Evolutionary conservation across 2,113 vertebrate species (phyloP).

Genomic region (Labrus mixtus): DNA sequence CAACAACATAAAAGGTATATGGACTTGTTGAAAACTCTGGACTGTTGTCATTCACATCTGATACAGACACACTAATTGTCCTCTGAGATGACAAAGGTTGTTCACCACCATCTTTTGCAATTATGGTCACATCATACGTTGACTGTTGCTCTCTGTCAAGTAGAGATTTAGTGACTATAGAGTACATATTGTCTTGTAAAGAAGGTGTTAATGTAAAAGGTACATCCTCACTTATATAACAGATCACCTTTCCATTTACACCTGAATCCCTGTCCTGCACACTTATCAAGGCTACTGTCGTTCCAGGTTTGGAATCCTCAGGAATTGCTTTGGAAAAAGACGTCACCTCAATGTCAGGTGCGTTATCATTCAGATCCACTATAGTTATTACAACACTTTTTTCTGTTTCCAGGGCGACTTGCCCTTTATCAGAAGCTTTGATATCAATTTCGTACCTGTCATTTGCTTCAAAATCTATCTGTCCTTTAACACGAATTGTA

Average conservation of each 20-base stretch:
- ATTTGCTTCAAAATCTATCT: conserved; percentile 72
- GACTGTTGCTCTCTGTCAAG: conserved; percentile 76
- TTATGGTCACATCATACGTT: conserved; percentile 63
- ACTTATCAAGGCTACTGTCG: conserved; percentile 61
- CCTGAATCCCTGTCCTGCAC: conserved; percentile 64
- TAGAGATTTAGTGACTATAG: conserved; percentile 44
- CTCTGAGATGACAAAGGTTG: conserved; percentile 62
- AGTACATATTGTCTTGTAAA: conserved; percentile 56
- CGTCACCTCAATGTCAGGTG: conserved; percentile 61
- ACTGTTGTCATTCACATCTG: conserved; percentile 76
- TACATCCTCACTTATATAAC: conserved; percentile 42
- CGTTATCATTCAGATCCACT: conserved; percentile 62
- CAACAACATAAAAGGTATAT: conserved; percentile 60
- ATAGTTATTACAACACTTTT: conserved; percentile 54
- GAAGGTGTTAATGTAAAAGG: conserved; percentile 60
- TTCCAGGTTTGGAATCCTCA: conserved; percentile 64
- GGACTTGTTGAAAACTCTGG: conserved; percentile 67
- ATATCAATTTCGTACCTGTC: conserved; percentile 77
- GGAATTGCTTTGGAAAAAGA: conserved; percentile 52
- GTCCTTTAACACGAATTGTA: conserved; percentile 59
- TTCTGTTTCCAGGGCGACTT: conserved; percentile 22
- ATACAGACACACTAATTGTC: conserved; percentile 47
- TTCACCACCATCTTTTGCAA: conserved; percentile 62
- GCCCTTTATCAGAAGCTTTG: conserved; percentile 70
- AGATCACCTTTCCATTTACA: conserved; percentile 65